Evolutionary conservation across 1,140 invertebrate species (phyloP).

Genomic region (Danaus plexippus): DNA sequence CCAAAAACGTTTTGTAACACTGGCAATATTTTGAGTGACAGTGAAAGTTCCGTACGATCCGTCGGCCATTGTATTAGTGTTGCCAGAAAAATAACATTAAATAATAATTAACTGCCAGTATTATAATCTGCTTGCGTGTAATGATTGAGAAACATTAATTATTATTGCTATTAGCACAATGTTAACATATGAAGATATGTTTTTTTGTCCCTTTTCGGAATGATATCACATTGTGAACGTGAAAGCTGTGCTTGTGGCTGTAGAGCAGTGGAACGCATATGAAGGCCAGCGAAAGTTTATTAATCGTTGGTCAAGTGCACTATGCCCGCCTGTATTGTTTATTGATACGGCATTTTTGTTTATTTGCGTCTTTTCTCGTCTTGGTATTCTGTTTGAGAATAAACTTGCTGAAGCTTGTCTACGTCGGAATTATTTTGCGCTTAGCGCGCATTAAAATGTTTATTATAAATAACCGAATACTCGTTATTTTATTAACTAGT

Average conservation of each 20-base stretch:
- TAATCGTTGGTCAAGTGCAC: constrained; percentile 37
- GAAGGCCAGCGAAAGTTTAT: constrained; percentile 50
- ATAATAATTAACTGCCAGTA: background rate
- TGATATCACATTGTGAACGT: constrained; percentile 6
- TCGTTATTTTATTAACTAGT: too few relatives aligned
- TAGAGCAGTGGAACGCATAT: constrained; percentile 33
- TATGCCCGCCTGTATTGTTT: constrained; percentile 14
- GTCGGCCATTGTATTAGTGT: constrained; percentile 22
- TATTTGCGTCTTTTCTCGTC: too few relatives aligned
- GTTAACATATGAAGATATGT: background rate
- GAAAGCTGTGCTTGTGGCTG: constrained; percentile 34
- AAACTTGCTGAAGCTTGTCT: too few relatives aligned
- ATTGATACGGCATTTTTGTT: too few relatives aligned
- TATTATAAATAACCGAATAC: too few relatives aligned
- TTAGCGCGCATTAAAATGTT: too few relatives aligned
- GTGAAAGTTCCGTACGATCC: constrained; percentile 32
- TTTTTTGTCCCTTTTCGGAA: background rate
- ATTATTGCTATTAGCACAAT: background rate
- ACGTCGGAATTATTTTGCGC: too few relatives aligned
- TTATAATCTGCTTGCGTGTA: background rate
- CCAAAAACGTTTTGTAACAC: constrained; percentile 15
- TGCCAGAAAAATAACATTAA: too few relatives aligned
- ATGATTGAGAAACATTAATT: constrained; percentile 1
- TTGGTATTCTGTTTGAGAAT: too few relatives aligned
- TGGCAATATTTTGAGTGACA: constrained; percentile 19